These are phyloP conservation scores for Antedon mediterranea DNA, from an alignment of 53 echinoderm and acorn worm species.

Conservation along the genomic window DNA sequence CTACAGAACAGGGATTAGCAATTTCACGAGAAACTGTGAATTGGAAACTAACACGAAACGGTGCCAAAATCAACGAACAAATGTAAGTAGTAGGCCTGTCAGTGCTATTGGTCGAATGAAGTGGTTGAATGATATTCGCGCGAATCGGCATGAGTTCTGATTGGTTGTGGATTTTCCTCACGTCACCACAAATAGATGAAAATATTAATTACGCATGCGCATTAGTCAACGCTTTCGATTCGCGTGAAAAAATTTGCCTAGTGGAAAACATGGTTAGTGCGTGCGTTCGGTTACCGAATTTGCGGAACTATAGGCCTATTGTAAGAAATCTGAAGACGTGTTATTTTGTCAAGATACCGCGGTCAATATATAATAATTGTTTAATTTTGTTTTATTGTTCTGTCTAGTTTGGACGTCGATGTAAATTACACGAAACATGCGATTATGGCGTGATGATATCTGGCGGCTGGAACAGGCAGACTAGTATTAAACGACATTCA, in stretches of 20 bases:
- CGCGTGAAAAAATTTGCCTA: no score
- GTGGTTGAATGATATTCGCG: no score
- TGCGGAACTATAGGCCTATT: no score
- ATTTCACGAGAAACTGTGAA: slow-evolving; percentile 70
- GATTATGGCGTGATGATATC: slow-evolving; percentile 91
- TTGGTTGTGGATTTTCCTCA: no score
- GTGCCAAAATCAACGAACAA: slow-evolving; percentile 47
- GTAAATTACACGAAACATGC: slow-evolving; percentile 89
- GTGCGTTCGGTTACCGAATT: no score
- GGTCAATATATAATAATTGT: neutral
- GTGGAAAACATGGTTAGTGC: no score
- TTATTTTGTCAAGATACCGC: no score
- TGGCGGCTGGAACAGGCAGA: slow-evolving; percentile 84
- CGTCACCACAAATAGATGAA: no score
- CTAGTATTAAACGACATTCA: slow-evolving; percentile 38
- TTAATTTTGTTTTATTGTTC: neutral
- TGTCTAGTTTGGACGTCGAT: slow-evolving; percentile 63
- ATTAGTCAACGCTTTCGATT: no score
- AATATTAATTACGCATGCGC: no score
- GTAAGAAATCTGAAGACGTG: no score
- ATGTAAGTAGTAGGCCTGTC: slow-evolving; percentile 13
- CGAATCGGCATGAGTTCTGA: no score
- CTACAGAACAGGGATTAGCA: slow-evolving; percentile 42
- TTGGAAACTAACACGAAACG: slow-evolving; percentile 64
- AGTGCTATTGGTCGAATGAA: neutral